Evolutionary conservation across 2,797 vertebrate species (phyloP).

Genomic region (Alauda arvensis): DNA sequence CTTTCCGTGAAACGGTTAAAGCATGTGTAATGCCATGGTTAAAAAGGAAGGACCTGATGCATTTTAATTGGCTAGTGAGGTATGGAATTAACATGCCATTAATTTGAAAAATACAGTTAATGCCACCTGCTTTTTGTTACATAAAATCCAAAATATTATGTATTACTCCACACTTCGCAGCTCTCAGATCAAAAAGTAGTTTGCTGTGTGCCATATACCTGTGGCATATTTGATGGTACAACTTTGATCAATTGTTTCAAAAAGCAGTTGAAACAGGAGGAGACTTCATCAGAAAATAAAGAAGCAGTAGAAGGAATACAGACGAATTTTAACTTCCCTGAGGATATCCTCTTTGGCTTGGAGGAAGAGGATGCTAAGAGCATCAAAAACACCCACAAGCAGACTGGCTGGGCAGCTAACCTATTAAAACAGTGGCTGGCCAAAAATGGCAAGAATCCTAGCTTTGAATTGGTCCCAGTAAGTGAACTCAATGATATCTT

Average conservation of each 20-base stretch:
- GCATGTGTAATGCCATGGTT: constrained; percentile 45
- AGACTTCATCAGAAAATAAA: constrained; percentile 53
- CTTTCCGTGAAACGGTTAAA: neutral
- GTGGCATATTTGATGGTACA: constrained; percentile 62
- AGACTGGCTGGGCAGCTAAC: constrained; percentile 62
- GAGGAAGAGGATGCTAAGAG: constrained; percentile 63
- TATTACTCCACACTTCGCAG: constrained; percentile 43
- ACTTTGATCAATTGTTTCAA: constrained; percentile 61
- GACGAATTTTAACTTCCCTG: constrained; percentile 43
- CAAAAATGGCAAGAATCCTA: constrained; percentile 59
- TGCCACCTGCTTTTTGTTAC: constrained; percentile 57
- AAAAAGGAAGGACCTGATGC: neutral
- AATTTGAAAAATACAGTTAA: constrained; percentile 36
- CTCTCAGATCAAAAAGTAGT: constrained; percentile 59
- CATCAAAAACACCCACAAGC: constrained; percentile 62
- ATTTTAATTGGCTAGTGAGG: constrained; percentile 9
- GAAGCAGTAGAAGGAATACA: constrained; percentile 47
- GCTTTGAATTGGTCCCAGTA: constrained; percentile 63
- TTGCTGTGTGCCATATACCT: constrained; percentile 46
- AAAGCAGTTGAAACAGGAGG: constrained; percentile 64
- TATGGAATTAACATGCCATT: constrained; percentile 5
- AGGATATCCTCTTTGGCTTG: constrained; percentile 60
- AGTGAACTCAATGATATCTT: constrained; percentile 62
- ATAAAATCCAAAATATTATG: constrained; percentile 21
- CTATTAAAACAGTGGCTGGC: constrained; percentile 58